phyloP scores from a whole-genome alignment of 1,140 invertebrate genomes.

The Olivierus martensii region DNA sequence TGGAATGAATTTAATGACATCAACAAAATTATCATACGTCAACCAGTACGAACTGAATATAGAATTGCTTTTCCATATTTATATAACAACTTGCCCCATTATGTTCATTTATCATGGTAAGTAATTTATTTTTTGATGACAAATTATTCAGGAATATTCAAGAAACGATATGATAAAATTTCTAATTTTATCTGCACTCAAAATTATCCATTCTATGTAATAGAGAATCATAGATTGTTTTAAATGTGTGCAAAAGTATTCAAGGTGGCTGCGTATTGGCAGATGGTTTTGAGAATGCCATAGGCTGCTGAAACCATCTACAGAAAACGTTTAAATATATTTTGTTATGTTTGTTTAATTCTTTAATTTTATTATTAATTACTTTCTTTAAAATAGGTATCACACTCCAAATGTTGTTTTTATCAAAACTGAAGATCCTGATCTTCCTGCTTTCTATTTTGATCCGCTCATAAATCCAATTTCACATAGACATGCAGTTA shows the following conservation, averaged over 20 bases:
- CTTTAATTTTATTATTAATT: conserved; percentile 25
- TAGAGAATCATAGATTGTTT: too few species aligned
- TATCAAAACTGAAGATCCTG: conserved; percentile 99
- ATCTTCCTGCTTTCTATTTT: conserved; percentile 98
- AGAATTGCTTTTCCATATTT: conserved; percentile 98
- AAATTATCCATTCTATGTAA: not conserved
- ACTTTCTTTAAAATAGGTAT: conserved; percentile 52
- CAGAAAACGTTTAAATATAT: too few species aligned
- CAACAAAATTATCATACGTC: conserved; percentile 98
- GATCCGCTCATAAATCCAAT: conserved; percentile 99
- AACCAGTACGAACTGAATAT: conserved; percentile 97
- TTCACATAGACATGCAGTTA: conserved; percentile 81
- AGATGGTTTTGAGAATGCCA: too few species aligned
- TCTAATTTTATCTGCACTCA: too few species aligned
- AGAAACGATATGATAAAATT: too few species aligned
- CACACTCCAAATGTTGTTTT: conserved; percentile 98
- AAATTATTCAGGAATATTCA: too few species aligned
- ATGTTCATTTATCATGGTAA: conserved; percentile 84
- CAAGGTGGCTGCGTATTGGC: too few species aligned
- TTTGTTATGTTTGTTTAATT: not conserved
- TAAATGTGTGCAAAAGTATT: too few species aligned
- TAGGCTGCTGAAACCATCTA: too few species aligned
- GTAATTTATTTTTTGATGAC: conserved; percentile 26
- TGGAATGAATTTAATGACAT: conserved; percentile 99
- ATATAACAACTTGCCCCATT: conserved; percentile 94